Evolutionary conservation across 1,140 invertebrate genomes (phyloP).

Genomic region (Carcinoscorpius rotundicauda): DNA sequence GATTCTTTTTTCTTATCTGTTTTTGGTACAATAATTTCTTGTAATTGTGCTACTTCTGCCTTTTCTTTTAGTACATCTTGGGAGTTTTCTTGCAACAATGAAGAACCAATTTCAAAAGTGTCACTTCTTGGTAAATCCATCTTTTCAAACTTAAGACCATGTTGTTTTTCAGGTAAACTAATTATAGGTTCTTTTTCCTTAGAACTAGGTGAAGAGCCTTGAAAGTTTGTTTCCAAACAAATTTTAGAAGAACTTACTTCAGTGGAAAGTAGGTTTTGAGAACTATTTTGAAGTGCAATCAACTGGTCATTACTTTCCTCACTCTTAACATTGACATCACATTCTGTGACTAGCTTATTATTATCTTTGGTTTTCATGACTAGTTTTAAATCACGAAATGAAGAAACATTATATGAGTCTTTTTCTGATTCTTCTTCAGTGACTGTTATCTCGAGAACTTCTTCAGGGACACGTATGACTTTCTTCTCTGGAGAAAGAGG

Average conservation of each 20-base stretch:
- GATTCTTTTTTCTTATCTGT: constrained; percentile 3
- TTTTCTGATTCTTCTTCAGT: neutral
- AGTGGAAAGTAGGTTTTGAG: no score
- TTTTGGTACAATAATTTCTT: no score
- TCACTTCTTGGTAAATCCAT: neutral
- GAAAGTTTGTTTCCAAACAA: no score
- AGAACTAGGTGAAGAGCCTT: no score
- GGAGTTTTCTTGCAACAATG: neutral
- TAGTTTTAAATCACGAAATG: neutral
- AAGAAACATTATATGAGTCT: constrained; percentile 3
- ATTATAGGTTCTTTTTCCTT: neutral
- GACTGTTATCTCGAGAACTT: no score
- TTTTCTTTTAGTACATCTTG: neutral
- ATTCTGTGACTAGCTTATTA: neutral
- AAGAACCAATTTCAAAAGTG: neutral
- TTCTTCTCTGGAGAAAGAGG: constrained; percentile 18
- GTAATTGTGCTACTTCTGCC: neutral
- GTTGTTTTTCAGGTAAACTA: neutral
- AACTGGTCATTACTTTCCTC: neutral
- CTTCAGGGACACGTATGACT: no score
- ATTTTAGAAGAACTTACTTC: no score
- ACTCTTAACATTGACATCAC: neutral
- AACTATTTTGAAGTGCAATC: no score
- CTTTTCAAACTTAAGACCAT: neutral
- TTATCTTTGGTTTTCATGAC: neutral